phyloP scores from a whole-genome alignment of 2,797 vertebrate genomes.

The Acanthis flammea region DNA sequence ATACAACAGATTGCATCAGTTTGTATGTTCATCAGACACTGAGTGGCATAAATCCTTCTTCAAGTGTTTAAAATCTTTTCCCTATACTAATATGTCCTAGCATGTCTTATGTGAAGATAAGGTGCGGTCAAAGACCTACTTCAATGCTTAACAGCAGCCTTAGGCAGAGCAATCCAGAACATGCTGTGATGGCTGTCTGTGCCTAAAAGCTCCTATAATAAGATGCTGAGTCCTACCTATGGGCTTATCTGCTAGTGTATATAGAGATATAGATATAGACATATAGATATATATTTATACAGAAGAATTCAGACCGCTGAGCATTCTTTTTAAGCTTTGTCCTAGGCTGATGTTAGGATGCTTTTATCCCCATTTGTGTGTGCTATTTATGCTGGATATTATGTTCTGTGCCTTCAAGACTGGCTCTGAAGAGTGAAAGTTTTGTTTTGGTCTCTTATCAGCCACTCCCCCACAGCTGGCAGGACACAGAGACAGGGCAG shows the following conservation, averaged over 20 bases:
- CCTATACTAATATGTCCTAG: background rate
- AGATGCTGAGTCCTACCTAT: background rate
- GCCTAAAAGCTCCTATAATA: background rate
- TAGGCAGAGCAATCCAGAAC: background rate
- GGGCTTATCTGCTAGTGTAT: background rate
- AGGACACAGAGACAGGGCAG: no score
- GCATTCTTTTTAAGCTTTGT: background rate
- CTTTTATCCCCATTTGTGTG: no score
- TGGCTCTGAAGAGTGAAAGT: no score
- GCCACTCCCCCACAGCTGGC: no score
- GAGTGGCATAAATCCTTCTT: background rate
- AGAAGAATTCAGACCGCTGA: background rate
- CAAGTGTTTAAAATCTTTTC: background rate
- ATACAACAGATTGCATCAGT: background rate
- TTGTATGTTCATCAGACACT: background rate
- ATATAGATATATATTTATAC: no score
- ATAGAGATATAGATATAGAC: no score
- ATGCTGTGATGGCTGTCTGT: background rate
- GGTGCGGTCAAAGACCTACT: background rate
- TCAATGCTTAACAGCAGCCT: background rate
- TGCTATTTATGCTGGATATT: no score
- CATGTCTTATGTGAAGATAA: background rate
- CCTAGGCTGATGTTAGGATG: no score
- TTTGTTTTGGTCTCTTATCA: no score
- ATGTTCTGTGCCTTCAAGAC: no score